Evolutionary conservation across 2,888 invertebrate species (phyloP), one percentile per base, ranked within the genome.

Genomic region (Tortricodes alternella): DNA sequence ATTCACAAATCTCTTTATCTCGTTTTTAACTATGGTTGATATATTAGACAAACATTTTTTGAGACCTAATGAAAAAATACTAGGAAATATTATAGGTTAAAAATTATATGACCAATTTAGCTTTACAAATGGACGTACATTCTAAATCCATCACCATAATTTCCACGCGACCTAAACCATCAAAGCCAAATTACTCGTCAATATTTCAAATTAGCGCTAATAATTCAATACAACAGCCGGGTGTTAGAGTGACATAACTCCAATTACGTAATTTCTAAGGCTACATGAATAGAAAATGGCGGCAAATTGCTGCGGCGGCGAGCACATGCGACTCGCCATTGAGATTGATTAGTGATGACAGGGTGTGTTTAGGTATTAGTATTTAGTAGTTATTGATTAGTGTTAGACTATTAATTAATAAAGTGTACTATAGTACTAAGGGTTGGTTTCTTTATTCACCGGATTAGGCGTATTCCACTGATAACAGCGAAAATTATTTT

Each of bases 321-420:
- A 62, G 57, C 68, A 72, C 66, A 71, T 66, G 68, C 58, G 63
- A 49, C 62, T 48, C 53, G 61, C 68, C 70, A 76, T 74, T 73
- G 64, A 53, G 53, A 67, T 70, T 70, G 65, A 76, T 76, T 76
- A 76, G 68, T 53, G 62, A 55, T 57, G 61, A 58, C 29, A 27
- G 35, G 43, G 46, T 39, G 50, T 55, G 46, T 46, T 44, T 29
- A 34, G 55, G 32, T 49, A 44, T 21, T 49, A 46, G 38, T 46
- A 9, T 51, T 35, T 49, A 52, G 37, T 39, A 21, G n/a, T 13
- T 53, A 7, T 35, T 59, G n/a, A n/a, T n/a, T 21, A 46, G 49
- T 50, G 27, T 15, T 32, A 29, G 43, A 15, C 32, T 13, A 21
- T 27, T 44, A 18, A 4, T 2, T 9, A 8, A 9, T 9, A 15